Conservation (phyloP, 2,113 vertebrate genomes). For the Agapornis roseicollis region DNA sequence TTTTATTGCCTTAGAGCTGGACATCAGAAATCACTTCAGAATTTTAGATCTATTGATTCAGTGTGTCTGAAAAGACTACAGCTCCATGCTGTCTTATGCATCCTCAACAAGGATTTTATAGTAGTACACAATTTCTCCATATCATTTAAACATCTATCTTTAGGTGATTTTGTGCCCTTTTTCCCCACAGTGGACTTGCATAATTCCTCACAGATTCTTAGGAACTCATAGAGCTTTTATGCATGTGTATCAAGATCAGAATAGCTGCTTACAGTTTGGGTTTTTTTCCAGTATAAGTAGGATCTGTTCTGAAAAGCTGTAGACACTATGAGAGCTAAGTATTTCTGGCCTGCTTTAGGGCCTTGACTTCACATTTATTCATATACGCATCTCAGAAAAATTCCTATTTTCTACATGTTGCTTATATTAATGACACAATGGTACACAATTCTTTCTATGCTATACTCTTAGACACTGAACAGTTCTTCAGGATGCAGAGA, state of each 20-base stretch:
- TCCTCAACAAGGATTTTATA: not conserved
- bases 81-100: not conserved
- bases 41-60: not conserved
- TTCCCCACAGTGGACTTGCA: not conserved
- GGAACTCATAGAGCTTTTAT: not conserved
- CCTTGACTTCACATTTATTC: not conserved
- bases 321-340: not conserved
- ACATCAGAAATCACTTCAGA: constrained; percentile 40
- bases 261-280: not conserved
- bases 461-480: not conserved
- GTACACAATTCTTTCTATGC: not conserved
- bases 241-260: not conserved
- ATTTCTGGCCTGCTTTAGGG: not conserved
- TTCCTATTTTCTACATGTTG: not conserved
- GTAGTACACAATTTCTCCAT: not conserved
- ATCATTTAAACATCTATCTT: not conserved
- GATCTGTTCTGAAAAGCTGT: not conserved
- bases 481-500: not conserved
- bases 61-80: not conserved
- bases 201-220: not conserved
- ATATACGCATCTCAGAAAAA: not conserved
- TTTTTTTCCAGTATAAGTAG: not conserved
- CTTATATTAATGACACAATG: not conserved
- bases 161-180: not conserved
- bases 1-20: constrained; percentile 40